A percentile compares a stretch with the other conserved stretches of the same genome.
Conservation (phyloP, 2,113 vertebrate genomes). For the Labeo rohita region DNA sequence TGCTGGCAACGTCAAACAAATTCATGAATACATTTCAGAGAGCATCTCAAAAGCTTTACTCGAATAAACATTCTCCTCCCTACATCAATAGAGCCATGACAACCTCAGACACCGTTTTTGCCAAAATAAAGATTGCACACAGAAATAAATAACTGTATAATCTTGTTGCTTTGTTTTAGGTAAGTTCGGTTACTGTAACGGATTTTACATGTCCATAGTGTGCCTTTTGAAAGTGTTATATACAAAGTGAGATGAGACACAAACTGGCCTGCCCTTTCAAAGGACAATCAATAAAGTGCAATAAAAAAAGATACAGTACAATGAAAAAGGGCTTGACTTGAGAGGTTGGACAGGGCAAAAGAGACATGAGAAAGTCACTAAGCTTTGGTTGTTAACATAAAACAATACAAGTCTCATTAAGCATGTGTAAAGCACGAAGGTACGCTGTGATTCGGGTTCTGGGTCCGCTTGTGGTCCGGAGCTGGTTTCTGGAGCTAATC, state of each 20-base stretch:
- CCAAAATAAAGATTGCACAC: slow-evolving; percentile 21
- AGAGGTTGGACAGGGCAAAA: not conserved
- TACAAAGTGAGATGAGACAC: slow-evolving; percentile 36
- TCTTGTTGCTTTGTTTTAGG: not conserved
- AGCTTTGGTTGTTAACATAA: slow-evolving; percentile 46
- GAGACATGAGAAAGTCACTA: slow-evolving; percentile 15
- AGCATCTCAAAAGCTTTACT: slow-evolving; percentile 9
- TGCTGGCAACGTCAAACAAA: slow-evolving; percentile 30
- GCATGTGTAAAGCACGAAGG: slow-evolving; percentile 43
- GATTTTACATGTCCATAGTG: slow-evolving; percentile 21
- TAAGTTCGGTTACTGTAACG: slow-evolving; percentile 13
- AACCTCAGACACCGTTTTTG: not conserved
- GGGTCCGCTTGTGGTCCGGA: slow-evolving; percentile 14
- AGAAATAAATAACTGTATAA: slow-evolving; percentile 10
- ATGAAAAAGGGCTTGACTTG: slow-evolving; percentile 19
- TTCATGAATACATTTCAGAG: not conserved
- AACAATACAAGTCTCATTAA: slow-evolving; percentile 29
- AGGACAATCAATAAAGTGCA: slow-evolving; percentile 56
- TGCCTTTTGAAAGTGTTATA: slow-evolving; percentile 32
- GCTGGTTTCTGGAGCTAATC: not conserved
- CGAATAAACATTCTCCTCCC: not conserved
- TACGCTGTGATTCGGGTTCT: not conserved
- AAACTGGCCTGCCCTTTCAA: slow-evolving; percentile 43
- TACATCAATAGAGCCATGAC: not conserved
- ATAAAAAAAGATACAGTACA: slow-evolving; percentile 47